These are phyloP conservation scores for Acrobasis repandana DNA, from an alignment of 2,888 invertebrate species.

Conservation along the genomic window DNA sequence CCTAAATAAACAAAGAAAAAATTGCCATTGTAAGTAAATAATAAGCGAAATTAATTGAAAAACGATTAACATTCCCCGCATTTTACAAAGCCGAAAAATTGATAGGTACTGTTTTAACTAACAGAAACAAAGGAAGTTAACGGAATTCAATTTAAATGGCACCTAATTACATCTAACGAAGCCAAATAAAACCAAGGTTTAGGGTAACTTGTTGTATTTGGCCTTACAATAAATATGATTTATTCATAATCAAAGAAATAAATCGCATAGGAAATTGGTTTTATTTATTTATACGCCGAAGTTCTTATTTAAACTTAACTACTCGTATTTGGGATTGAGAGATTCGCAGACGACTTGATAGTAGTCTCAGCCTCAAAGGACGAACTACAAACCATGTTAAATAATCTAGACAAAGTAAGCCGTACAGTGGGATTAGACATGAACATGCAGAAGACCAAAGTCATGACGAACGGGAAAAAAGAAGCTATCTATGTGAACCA, in stretches of 20 bases:
- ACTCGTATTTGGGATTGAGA: background rate
- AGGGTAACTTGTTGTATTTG: background rate
- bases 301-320: background rate
- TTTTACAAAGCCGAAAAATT: background rate
- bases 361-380: too few relatives aligned
- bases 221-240: background rate
- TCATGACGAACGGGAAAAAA: too few relatives aligned
- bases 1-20: too few relatives aligned
- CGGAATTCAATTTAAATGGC: slow-evolving; percentile 4
- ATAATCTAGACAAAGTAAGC: too few relatives aligned
- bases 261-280: background rate
- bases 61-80: background rate
- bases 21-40: background rate
- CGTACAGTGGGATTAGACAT: too few relatives aligned
- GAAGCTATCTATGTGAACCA: too few relatives aligned
- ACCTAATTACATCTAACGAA: slow-evolving; percentile 3
- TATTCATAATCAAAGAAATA: background rate
- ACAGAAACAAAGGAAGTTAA: slow-evolving; percentile 12
- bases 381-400: too few relatives aligned
- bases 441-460: too few relatives aligned
- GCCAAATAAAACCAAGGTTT: background rate
- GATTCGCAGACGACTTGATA: too few relatives aligned
- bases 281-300: background rate
- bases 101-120: slow-evolving; percentile 11
- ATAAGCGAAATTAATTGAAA: background rate